Base-by-base conservation (phyloP, 2,797 vertebrate species). In the Silurus lanzhouensis region DNA sequence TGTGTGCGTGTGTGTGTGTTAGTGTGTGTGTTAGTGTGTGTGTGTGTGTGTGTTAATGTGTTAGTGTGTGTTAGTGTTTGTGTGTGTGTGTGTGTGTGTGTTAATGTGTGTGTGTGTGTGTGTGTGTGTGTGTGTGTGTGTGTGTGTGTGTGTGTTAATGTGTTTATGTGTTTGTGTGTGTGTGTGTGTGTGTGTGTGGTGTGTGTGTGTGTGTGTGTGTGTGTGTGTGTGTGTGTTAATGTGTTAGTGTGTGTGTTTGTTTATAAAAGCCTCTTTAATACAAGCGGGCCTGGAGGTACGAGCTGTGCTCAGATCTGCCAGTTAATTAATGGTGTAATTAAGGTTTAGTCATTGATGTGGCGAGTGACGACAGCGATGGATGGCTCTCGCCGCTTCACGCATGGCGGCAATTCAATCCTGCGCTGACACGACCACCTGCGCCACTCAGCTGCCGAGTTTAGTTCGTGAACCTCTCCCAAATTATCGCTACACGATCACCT, bases 261-360 rank as follows among this genome's bases (percentile, higher is more conserved):
- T 70, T 67, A 63, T 64, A 92, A 95, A 95, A 95, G 93, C 93
- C 94, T 95, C 95, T 95, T 95, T 97, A 97, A 96, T 95, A 95
- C 97, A 96, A 95, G 95, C 94, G 95, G 96, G 97, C 95, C 95
- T 93, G 94, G 83, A 92, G 93, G 95, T 95, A 94, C 93, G 94
- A 93, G 93, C 92, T 95, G 95, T 95, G 97, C 96, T 95, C 96
- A 97, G 98, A 97, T 95, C 95, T 92, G 97, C 96, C 96, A 96
- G 97, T 99, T 99, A 99, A 99, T 99, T 99, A 98, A 99, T 99
- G 96, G 94, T 95, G 95, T 98, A 99, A 99, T 99, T 99, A 98
- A 97, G 96, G 94, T 96, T 97, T 97, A 98, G 97, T 97, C 97
- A 97, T 96, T 98, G 96, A 98, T 96, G 95, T 96, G 97, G 96